Percentiles rank a stretch among this genome's conserved stretches.
These are phyloP conservation scores for Coturnix japonica DNA, from an alignment of 2,113 vertebrate genomes.

Conservation along the genomic window DNA sequence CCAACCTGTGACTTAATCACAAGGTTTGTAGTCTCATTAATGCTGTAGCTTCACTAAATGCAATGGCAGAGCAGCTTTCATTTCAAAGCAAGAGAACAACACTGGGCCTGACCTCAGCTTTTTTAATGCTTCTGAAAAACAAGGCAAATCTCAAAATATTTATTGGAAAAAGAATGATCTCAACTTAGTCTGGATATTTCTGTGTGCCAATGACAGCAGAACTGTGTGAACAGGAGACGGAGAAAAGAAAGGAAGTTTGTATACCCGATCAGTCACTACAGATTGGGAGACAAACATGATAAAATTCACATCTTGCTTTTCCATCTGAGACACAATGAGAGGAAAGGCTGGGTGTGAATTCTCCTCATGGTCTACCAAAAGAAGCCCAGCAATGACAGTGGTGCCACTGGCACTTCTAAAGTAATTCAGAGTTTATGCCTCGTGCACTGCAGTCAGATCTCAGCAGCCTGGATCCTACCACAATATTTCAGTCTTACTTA, in stretches of 20 bases:
- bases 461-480: not conserved
- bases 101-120: not conserved
- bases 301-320: not conserved
- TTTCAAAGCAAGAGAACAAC: not conserved
- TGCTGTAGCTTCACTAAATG: not conserved
- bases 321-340: not conserved
- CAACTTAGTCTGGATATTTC: not conserved
- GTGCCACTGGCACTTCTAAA: not conserved
- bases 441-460: not conserved
- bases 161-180: not conserved
- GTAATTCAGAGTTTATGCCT: not conserved
- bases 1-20: not conserved
- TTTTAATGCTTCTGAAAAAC: not conserved
- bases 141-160: not conserved
- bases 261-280: not conserved
- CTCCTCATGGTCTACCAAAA: not conserved
- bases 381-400: not conserved
- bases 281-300: not conserved
- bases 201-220: not conserved
- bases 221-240: not conserved
- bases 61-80: not conserved
- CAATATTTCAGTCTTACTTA: not conserved
- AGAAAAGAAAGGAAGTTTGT: not conserved
- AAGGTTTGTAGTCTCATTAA: not conserved
- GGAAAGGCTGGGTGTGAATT: not conserved